Evolutionary conservation across 2,797 vertebrate species (phyloP).

Genomic region (Adrianichthys oophorus): DNA sequence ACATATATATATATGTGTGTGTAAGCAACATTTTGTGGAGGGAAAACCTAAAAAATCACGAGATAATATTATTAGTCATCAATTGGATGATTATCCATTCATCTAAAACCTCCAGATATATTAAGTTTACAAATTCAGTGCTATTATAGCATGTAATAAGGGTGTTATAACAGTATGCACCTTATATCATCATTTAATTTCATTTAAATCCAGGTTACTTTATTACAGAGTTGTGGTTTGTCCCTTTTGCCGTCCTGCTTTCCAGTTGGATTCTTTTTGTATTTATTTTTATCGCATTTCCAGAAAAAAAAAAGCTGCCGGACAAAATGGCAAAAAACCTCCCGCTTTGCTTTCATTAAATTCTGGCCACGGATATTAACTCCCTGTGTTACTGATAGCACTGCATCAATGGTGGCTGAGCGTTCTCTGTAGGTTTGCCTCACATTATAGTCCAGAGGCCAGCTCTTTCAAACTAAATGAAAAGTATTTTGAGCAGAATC

Average conservation of each 20-base stretch:
- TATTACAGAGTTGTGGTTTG: too few species aligned
- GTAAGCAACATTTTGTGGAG: background rate
- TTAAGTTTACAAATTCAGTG: background rate
- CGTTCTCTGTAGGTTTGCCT: conserved; percentile 1
- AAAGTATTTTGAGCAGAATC: conserved; percentile 4
- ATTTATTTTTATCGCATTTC: background rate
- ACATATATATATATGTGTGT: too few species aligned
- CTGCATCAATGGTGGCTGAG: background rate
- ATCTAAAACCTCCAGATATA: conserved; percentile 5
- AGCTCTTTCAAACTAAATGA: background rate
- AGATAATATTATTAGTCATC: background rate
- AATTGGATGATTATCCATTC: background rate
- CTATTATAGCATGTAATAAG: background rate
- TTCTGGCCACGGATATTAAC: background rate
- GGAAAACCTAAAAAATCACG: background rate
- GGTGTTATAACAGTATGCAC: background rate
- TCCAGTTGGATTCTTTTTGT: background rate
- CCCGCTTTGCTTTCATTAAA: conserved; percentile 11
- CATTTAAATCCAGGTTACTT: too few species aligned
- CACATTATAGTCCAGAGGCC: background rate
- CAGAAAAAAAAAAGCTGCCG: conserved; percentile 2
- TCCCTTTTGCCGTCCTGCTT: background rate
- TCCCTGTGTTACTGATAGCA: conserved; percentile 4
- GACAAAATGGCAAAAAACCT: background rate
- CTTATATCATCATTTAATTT: too few species aligned